Evolutionary conservation across 2,113 vertebrate species (phyloP).

Genomic region (Chloebia gouldiae): DNA sequence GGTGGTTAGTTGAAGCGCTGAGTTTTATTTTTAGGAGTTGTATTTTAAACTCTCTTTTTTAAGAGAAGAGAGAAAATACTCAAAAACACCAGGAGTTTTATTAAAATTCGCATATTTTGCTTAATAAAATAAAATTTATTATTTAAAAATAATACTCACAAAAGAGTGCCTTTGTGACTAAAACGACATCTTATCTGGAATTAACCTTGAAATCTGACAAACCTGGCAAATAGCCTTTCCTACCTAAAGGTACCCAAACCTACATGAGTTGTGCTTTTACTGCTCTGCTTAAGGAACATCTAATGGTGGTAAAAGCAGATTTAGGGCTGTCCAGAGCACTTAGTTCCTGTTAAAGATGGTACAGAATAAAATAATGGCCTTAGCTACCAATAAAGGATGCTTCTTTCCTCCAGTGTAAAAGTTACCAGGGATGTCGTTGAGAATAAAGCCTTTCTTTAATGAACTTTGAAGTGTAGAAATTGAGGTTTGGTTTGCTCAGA

Average conservation of each 20-base stretch:
- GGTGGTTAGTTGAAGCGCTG: background rate
- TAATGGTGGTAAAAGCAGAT: background rate
- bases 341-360: background rate
- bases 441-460: background rate
- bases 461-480: background rate
- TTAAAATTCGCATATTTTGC: background rate
- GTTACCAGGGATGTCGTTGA: background rate
- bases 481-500: background rate
- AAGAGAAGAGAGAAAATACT: background rate
- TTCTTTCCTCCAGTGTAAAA: background rate
- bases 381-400: background rate
- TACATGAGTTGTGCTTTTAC: background rate
- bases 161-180: background rate
- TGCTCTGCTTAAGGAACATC: background rate
- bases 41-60: background rate
- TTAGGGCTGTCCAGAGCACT: background rate
- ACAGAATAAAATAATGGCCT: background rate
- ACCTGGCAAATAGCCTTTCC: background rate
- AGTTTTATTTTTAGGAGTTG: background rate
- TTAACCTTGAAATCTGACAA: background rate
- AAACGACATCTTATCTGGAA: background rate
- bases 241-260: background rate
- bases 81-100: background rate
- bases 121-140: background rate
- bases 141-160: background rate